Percentiles rank a stretch among this genome's conserved stretches.
These are phyloP conservation scores for Leptarthrus brevirostris DNA, from an alignment of 2,888 invertebrate genomes.

Conservation along the genomic window DNA sequence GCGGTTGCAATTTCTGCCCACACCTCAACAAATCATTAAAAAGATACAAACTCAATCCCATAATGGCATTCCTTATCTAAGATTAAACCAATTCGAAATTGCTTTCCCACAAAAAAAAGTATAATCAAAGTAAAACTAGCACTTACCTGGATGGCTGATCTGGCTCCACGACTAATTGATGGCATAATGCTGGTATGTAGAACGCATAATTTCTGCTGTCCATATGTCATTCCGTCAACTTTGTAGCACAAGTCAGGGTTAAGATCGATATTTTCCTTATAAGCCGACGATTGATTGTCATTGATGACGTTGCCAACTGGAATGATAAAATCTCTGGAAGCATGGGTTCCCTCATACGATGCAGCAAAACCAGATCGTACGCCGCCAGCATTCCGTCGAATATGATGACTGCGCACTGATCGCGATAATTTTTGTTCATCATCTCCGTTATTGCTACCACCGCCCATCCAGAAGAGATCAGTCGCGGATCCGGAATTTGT, in stretches of 20 bases:
- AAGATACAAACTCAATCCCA: slow-evolving; percentile 24
- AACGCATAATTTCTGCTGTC: slow-evolving; percentile 65
- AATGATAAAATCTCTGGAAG: slow-evolving; percentile 60
- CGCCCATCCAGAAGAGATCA: slow-evolving; percentile 18
- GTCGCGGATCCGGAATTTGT: background rate
- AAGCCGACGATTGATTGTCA: slow-evolving; percentile 56
- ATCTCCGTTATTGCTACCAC: background rate
- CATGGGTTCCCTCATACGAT: slow-evolving; percentile 6
- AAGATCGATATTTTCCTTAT: slow-evolving; percentile 64
- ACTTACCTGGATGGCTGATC: slow-evolving; percentile 66
- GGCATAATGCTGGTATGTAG: slow-evolving; percentile 66
- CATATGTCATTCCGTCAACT: slow-evolving; percentile 63
- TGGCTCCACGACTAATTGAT: slow-evolving; percentile 66
- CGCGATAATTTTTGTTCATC: slow-evolving; percentile 60
- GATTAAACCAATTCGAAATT: background rate
- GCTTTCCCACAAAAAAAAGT: no score
- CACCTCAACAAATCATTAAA: slow-evolving; percentile 2
- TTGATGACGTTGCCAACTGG: slow-evolving; percentile 58
- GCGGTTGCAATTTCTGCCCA: background rate
- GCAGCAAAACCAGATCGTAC: background rate
- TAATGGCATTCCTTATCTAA: background rate
- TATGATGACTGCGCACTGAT: slow-evolving; percentile 61
- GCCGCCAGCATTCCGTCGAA: slow-evolving; percentile 59
- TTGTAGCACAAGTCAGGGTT: slow-evolving; percentile 65
- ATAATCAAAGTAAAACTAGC: slow-evolving; percentile 23